Evolutionary conservation across 2,113 vertebrate species (phyloP), one percentile per base, ranked within the genome.

Genomic region (Centropus unirufus): DNA sequence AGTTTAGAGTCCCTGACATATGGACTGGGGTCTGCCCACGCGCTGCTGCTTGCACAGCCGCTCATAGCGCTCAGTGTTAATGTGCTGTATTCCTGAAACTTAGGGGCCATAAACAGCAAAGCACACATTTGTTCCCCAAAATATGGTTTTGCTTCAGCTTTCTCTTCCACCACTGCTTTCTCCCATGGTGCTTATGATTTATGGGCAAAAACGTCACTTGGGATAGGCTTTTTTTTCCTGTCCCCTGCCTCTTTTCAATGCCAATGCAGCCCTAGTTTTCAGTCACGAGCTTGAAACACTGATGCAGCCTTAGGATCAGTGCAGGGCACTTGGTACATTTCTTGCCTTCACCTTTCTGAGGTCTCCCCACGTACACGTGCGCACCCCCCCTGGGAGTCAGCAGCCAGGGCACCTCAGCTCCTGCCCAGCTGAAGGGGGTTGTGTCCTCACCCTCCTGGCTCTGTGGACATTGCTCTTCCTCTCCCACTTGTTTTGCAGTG

Each of bases 301-400:
- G 36, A 36, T 36, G 36, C 22, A 52, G 30, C 13, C 21, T 63
- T 63, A 72, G 11, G 32, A 16, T 49, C 49, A 13, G 5, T n/a
- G 23, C 1, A 1, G 29, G 20, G 24, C 57, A 44, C 18, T 13
- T 40, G 5, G 21, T 3, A 6, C 6, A 6, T 23, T 76, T 32
- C 69, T 64, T 58, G 40, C 30, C 26, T n/a, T 63, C 9, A 1
- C 27, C 49, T 74, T 63, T 27, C 52, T 14, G 59, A 54, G 30
- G 14, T 69, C 64, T 64, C 26, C 55, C 55, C 22, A 1, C 3
- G 3, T 14, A 1, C 14, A 1, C 49, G 32, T 29, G 39, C 32
- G 17, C 27, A 17, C n/a, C 32, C 66, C 5, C 8, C 14, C 36
- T 36, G 36, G 36, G 36, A 8, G 36, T 11, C 80, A 29, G 17